These are phyloP conservation scores for Ephialtes manifestator DNA, from an alignment of 2,888 invertebrate genomes.

Conservation along the genomic window DNA sequence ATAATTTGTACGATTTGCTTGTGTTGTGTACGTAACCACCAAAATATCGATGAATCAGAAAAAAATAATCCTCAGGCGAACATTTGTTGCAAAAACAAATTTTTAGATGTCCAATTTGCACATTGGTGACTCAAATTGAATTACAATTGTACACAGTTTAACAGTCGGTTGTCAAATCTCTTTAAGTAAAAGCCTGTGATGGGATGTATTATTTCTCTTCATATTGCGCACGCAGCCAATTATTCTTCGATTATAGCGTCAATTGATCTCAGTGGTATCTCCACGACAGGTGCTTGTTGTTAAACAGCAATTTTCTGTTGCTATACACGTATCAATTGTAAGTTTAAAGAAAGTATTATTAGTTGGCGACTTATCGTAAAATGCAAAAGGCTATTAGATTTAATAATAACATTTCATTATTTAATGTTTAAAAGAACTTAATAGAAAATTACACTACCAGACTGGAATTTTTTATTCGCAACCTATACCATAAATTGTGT, in stretches of 20 bases:
- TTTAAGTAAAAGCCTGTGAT: background rate
- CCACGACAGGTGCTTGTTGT: constrained; percentile 1
- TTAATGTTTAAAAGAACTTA: too few species aligned
- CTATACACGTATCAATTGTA: constrained; percentile 1
- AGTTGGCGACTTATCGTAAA: background rate
- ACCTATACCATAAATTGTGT: too few species aligned
- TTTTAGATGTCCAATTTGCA: background rate
- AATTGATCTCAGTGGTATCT: constrained; percentile 21
- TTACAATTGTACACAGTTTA: background rate
- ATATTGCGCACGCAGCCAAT: constrained; percentile 32
- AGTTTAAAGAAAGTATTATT: background rate
- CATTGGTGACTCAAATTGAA: background rate
- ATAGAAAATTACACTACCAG: too few species aligned
- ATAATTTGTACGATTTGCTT: too few species aligned
- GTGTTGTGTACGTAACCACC: too few species aligned
- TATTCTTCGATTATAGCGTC: constrained; percentile 27
- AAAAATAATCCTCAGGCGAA: background rate
- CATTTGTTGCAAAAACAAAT: background rate
- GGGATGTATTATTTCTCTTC: background rate
- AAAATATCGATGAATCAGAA: background rate
- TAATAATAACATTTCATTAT: too few species aligned
- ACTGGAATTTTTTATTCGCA: too few species aligned
- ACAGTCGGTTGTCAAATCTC: background rate
- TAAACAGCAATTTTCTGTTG: constrained; percentile 27
- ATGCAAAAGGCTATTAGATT: constrained; percentile 3